Conservation (phyloP, 2,113 vertebrate genomes). For the Ptychochromis oligacanthus region DNA sequence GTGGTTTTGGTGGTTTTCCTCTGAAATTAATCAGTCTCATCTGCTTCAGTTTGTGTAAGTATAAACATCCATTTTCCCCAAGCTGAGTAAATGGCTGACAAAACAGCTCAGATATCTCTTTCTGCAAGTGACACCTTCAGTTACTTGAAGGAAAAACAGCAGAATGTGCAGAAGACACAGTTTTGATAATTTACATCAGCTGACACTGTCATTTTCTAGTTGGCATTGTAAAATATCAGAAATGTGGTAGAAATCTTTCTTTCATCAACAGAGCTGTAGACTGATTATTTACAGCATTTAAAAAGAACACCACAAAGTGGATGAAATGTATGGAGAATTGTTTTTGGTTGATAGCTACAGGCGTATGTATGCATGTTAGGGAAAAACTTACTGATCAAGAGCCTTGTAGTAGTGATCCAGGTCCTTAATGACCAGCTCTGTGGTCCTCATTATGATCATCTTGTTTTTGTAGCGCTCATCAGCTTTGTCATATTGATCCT, state of each 20-base stretch:
- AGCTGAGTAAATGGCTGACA: not conserved
- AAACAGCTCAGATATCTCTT: not conserved
- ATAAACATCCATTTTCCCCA: not conserved
- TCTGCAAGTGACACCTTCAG: not conserved
- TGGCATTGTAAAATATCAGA: not conserved
- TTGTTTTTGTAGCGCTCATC: conserved; percentile 91
- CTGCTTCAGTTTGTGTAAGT: not conserved
- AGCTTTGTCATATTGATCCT: conserved; percentile 90
- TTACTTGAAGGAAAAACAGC: not conserved
- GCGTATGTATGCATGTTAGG: not conserved
- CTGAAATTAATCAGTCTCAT: not conserved
- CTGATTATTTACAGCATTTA: not conserved
- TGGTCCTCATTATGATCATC: conserved; percentile 97
- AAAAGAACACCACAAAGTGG: not conserved
- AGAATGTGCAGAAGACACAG: not conserved
- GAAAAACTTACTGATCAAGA: conserved; percentile 91
- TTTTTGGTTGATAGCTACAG: not conserved
- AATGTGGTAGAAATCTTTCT: not conserved
- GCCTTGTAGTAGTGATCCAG: conserved; percentile 97
- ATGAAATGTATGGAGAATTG: not conserved
- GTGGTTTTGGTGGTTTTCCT: not conserved
- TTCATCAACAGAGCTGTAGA: not conserved
- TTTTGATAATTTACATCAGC: not conserved
- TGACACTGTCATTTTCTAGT: not conserved
- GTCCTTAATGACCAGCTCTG: conserved; percentile 94